Evolutionary conservation across 2,113 vertebrate genomes (phyloP).

Genomic region (Gnathonemus longibarbis): DNA sequence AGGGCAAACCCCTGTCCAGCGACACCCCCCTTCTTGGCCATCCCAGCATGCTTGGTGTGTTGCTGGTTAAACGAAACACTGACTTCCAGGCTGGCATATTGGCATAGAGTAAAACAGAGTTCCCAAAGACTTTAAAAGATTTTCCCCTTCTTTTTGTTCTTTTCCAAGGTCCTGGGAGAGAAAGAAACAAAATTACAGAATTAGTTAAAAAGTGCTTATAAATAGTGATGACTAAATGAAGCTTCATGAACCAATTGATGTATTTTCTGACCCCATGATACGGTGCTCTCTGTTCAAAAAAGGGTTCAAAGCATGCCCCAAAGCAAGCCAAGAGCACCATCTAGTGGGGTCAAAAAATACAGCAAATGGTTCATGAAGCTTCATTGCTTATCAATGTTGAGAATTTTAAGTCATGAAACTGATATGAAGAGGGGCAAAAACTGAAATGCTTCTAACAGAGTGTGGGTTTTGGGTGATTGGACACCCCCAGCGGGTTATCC

Average conservation of each 20-base stretch:
- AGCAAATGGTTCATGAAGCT: background rate
- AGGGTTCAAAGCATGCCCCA: background rate
- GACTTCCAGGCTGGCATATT: conserved; percentile 82
- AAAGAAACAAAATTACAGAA: conserved; percentile 29
- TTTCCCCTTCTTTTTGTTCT: conserved; percentile 99
- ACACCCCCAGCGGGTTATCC: background rate
- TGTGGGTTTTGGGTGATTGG: background rate
- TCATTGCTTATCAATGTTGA: background rate
- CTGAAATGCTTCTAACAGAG: background rate
- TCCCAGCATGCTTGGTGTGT: conserved; percentile 69
- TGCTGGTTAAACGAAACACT: conserved; percentile 69
- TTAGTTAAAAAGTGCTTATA: background rate
- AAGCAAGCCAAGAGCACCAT: background rate
- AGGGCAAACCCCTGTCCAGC: conserved; percentile 61
- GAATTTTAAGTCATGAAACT: background rate
- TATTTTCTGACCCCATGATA: background rate
- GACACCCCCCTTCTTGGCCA: conserved; percentile 47
- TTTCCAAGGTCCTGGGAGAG: conserved; percentile 86
- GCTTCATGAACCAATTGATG: background rate
- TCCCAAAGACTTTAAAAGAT: conserved; percentile 79
- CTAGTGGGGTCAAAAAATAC: background rate
- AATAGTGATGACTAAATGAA: background rate
- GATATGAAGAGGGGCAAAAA: background rate
- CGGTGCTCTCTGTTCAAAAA: background rate
- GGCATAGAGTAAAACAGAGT: conserved; percentile 72